Percentiles rank a stretch among this genome's conserved stretches.
Evolutionary conservation across 2,888 invertebrate genomes (phyloP).

Genomic region (Resseliella maxima): DNA sequence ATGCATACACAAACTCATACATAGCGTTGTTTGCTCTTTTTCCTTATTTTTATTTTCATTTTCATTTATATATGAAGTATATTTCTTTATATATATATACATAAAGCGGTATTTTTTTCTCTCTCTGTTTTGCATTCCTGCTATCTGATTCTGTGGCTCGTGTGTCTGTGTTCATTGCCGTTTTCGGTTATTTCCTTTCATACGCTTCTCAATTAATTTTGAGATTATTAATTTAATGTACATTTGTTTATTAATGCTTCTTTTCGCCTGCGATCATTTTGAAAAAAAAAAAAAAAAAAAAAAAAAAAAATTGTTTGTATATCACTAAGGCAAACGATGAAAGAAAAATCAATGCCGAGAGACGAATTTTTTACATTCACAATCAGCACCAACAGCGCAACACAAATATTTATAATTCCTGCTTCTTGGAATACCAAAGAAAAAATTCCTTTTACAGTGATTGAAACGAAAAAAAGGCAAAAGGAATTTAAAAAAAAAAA

Average conservation of each 20-base stretch:
- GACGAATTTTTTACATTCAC: not conserved
- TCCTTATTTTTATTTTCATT: conserved; percentile 8
- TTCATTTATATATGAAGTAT: too few species aligned
- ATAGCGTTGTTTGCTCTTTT: not conserved
- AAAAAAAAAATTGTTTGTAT: not conserved
- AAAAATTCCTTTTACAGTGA: not conserved
- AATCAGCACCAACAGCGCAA: not conserved
- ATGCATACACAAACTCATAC: not conserved
- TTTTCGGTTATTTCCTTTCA: conserved; percentile 33
- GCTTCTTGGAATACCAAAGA: not conserved
- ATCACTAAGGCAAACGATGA: not conserved
- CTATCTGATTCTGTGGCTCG: not conserved
- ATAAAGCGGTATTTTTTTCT: not conserved
- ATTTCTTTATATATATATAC: not conserved
- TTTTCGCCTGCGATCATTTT: conserved; percentile 16
- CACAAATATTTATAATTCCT: conserved; percentile 39
- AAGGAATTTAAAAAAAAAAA: not conserved
- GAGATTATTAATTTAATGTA: not conserved
- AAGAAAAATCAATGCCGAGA: not conserved
- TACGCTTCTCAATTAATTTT: conserved; percentile 48
- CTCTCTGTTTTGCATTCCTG: not conserved
- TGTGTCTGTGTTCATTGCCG: conserved; percentile 16
- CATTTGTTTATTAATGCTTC: conserved; percentile 17
- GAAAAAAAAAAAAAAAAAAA: not conserved
- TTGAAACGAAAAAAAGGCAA: not conserved